phyloP scores from a whole-genome alignment of 2,888 invertebrate species.

The Halictus quadricinctus region DNA sequence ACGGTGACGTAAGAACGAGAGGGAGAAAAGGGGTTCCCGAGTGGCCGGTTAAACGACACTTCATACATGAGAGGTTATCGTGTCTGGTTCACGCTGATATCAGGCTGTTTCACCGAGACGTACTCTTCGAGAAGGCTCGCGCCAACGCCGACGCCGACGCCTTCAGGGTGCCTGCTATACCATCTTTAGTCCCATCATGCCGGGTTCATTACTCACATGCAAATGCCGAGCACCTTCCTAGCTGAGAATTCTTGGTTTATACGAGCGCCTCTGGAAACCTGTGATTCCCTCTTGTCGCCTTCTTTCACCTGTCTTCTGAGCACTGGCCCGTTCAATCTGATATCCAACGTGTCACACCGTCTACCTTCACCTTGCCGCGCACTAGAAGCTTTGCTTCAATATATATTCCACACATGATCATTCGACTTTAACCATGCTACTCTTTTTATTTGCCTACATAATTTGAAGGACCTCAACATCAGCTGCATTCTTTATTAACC shows the following conservation, averaged over 20 bases:
- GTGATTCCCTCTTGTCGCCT: constrained; percentile 20
- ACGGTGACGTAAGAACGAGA: constrained; percentile 47
- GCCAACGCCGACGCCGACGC: constrained; percentile 18
- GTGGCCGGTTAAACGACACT: constrained; percentile 72
- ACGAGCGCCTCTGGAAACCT: constrained; percentile 31
- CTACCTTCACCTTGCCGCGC: not conserved
- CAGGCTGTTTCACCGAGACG: constrained; percentile 51
- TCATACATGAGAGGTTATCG: constrained; percentile 75
- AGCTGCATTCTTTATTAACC: no score
- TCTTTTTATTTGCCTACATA: not conserved
- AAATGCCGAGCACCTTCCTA: constrained; percentile 53
- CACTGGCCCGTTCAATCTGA: not conserved
- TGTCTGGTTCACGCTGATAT: constrained; percentile 74
- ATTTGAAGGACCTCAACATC: not conserved
- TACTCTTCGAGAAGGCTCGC: constrained; percentile 32
- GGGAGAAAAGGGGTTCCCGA: constrained; percentile 42
- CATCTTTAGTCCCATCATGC: constrained; percentile 64
- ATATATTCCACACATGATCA: not conserved
- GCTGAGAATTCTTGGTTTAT: constrained; percentile 31
- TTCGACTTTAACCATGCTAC: not conserved
- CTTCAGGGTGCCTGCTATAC: constrained; percentile 48
- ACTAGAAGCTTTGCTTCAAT: not conserved
- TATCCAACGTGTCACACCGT: not conserved
- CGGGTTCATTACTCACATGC: constrained; percentile 71
- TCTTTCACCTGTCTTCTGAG: constrained; percentile 10